Conservation (phyloP, 2,888 invertebrate genomes). For the Lepidocyrtinus sp. region DNA sequence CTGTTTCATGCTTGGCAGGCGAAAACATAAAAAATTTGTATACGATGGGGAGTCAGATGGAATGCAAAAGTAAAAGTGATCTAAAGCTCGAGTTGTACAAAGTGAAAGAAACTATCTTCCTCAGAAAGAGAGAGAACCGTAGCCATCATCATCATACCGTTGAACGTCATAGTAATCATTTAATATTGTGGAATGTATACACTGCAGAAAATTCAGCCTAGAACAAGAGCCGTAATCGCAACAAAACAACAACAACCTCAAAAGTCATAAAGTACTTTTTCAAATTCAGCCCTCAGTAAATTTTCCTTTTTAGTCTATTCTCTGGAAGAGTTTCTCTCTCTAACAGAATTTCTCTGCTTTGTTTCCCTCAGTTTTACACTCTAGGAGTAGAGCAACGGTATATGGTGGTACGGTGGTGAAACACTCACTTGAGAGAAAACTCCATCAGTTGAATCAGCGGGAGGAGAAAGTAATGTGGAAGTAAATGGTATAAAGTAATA, state of each 20-base stretch:
- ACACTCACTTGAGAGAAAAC: slow-evolving; percentile 18
- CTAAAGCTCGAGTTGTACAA: too few relatives aligned
- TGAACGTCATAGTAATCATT: neutral
- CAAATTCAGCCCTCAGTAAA: slow-evolving; percentile 55
- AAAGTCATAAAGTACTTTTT: slow-evolving; percentile 55
- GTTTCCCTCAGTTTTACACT: slow-evolving; percentile 7
- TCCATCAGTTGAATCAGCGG: slow-evolving; percentile 32
- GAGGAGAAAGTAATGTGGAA: slow-evolving; percentile 17
- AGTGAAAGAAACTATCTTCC: slow-evolving; percentile 12
- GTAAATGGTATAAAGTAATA: slow-evolving; percentile 13
- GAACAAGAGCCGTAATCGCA: neutral
- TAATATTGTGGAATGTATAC: neutral
- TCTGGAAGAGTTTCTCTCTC: neutral
- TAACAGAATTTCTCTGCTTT: slow-evolving; percentile 12
- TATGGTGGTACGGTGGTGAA: slow-evolving; percentile 16
- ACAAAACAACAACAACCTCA: slow-evolving; percentile 31
- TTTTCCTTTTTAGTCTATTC: slow-evolving; percentile 27
- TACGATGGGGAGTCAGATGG: too few relatives aligned
- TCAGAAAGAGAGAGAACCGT: neutral
- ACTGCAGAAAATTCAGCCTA: neutral
- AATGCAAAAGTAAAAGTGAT: too few relatives aligned
- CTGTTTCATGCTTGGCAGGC: too few relatives aligned
- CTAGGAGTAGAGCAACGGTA: slow-evolving; percentile 11
- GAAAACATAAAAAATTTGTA: too few relatives aligned
- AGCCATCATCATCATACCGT: neutral